Percentiles rank a stretch among this genome's conserved stretches.
These are phyloP conservation scores for Metridium senile DNA, from an alignment of 92 coral and sea anemone genomes.

Conservation along the genomic window DNA sequence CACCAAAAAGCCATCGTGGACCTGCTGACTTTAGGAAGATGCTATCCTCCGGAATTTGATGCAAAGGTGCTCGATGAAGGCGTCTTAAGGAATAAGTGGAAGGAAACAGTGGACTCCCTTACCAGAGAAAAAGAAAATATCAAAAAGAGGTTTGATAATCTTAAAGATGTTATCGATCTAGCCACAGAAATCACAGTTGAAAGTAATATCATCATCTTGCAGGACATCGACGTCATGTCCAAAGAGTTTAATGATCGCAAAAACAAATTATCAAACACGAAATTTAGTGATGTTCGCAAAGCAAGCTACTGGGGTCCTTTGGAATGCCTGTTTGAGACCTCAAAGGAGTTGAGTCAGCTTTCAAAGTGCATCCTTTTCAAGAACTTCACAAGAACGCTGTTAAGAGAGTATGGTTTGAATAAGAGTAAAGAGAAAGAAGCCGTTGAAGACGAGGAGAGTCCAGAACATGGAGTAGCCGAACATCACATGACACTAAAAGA, in stretches of 20 bases:
- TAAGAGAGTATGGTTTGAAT: conserved; percentile 1
- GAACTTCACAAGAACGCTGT: conserved; percentile 52
- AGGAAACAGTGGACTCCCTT: background rate
- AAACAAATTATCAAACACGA: background rate
- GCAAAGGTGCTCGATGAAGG: background rate
- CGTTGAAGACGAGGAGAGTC: background rate
- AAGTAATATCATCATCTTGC: background rate
- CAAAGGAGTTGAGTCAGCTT: conserved; percentile 25
- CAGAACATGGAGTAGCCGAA: background rate
- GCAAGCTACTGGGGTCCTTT: conserved; percentile 70
- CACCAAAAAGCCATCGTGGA: conserved; percentile 13
- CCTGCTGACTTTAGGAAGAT: background rate
- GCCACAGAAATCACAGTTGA: conserved; percentile 27
- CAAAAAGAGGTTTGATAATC: conserved; percentile 1
- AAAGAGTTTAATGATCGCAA: conserved; percentile 23
- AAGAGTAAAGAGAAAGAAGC: background rate
- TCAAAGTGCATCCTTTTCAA: conserved; percentile 43
- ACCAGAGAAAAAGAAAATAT: background rate
- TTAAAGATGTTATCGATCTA: conserved; percentile 46
- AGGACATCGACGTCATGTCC: conserved; percentile 20
- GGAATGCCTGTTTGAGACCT: conserved; percentile 29
- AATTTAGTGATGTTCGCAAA: conserved; percentile 33
- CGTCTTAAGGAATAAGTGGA: conserved; percentile 11
- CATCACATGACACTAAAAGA: conserved; percentile 1
- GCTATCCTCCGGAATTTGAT: conserved; percentile 6